Evolutionary conservation across 2,888 invertebrate species (phyloP), one percentile per base, ranked within the genome.

Genomic region (Galeopsomyia nigrocyanea): DNA sequence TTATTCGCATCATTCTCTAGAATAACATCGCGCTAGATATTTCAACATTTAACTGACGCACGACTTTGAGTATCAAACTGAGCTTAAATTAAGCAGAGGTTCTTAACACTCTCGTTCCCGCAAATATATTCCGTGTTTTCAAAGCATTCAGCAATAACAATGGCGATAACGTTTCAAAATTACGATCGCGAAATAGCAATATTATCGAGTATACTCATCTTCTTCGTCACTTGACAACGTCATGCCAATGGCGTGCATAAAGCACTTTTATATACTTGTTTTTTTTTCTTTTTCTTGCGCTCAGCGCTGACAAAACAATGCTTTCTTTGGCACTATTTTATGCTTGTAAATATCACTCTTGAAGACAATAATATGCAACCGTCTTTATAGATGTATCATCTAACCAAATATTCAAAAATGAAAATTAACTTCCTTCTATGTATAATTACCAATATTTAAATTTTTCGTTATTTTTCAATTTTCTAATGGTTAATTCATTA

Each of bases 1-100:
- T 39, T 39, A 10, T 39, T 39, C 39, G 39, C 39, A 5, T 39
- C 10, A 1, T 39, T 39, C 39, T 39, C 13, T 39, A 10, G 39
- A 39, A 39, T 39, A 39, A 55, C n/a, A 31, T 55, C 16, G 14
- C n/a, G 19, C 61, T 61, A 22, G 31, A 57, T 26, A 21, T 63
- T 63, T 69, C 63, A 39, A 56, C 62, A 71, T 17, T 10, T 53
- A 60, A 65, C 13, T 66, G 71, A 71, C 71, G 71, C 71, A 65
- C 60, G 51, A 39, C 39, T 62, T 56, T 68, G 50, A 19, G 39
- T 62, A 56, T 26, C 49, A 21, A 2, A 21, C 16, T 3, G 21
- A 47, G 57, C n/a, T 19, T 55, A 50, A 63, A 63, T 63, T 57
- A 63, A 69, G 58, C n/a, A 39, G 39, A 39, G 60, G n/a, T 65